Evolutionary conservation across 2,888 invertebrate genomes (phyloP), one percentile per base, ranked within the genome.

Genomic region (Thelaira solivaga): DNA sequence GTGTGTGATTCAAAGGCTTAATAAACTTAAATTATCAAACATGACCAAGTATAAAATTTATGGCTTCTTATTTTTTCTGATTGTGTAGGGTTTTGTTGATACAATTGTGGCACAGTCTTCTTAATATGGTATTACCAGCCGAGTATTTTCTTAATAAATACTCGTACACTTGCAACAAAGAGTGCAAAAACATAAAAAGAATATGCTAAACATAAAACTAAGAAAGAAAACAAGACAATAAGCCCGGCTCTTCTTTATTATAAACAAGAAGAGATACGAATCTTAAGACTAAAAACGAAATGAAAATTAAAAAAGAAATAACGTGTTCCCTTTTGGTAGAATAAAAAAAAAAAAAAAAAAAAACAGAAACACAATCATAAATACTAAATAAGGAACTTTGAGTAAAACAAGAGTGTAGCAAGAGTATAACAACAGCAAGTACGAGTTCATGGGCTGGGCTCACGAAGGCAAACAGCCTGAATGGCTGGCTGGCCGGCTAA

Each of bases 1-100:
- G 10, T 20, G n/a, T n/a, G n/a, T n/a, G n/a, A n/a, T 51, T 7
- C 26, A 26, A 57, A 47, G 39, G 31, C 31, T 34, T 62, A 64
- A 62, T 69, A 69, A 68, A 74, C 74, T 64, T 39, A 59, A 68
- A 34, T 16, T 51, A 24, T 29, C 43, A 59, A 80, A 78, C 76
- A 81, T 78, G 77, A 76, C 71, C 74, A 61, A 75, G 76, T 65
- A 71, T 72, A 80, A n/a, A n/a, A 81, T 81, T 80, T 81, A 81
- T 79, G 81, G 72, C 80, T 76, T 78, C 76, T 49, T 22, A 13
- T 47, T 20, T 59, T 57, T 20, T 4, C 13, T 26, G 26, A 2
- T n/a, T 41, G n/a, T n/a, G 10, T 36, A 49, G 18, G 16, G 4
- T 11, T 45, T 47, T 39, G 2, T 22, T 18, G 4, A 8, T 36